Conservation (phyloP, 64 coral and sea anemone genomes). For the Stichodactyla mertensii region DNA sequence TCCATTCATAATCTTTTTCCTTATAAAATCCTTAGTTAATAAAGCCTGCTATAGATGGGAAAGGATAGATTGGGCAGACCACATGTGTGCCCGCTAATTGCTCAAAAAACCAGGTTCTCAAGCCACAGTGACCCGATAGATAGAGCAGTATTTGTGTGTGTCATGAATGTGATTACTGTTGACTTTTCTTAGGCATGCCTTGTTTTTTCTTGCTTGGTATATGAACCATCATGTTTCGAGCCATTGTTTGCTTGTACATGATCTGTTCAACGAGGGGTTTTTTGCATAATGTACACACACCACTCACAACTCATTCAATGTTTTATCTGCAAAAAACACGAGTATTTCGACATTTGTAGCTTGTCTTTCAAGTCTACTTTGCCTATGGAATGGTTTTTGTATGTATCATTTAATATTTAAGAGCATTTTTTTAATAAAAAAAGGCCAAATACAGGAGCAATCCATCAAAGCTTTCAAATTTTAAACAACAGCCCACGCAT, state of each 20-base stretch:
- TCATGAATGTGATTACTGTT: background rate
- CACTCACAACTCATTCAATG: constrained; percentile 33
- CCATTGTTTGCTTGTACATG: constrained; percentile 43
- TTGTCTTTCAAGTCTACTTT: background rate
- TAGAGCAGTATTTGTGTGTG: background rate
- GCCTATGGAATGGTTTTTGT: background rate
- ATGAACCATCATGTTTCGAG: constrained; percentile 8
- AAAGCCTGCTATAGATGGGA: background rate
- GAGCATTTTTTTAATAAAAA: constrained; percentile 6
- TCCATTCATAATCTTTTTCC: background rate
- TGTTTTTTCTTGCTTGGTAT: background rate
- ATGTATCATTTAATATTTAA: constrained; percentile 1
- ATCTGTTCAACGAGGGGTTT: constrained; percentile 50
- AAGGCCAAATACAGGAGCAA: constrained; percentile 18
- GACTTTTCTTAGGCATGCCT: background rate
- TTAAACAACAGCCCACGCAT: constrained; percentile 18
- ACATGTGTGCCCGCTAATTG: background rate
- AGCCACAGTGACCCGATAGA: background rate
- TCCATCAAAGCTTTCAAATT: constrained; percentile 15
- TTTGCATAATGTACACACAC: constrained; percentile 78
- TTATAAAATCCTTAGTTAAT: background rate
- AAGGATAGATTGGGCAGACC: background rate
- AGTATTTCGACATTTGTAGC: background rate
- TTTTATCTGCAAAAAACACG: background rate
- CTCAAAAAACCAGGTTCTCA: background rate